Conservation (phyloP, 2,888 invertebrate species). For the Crematogaster levior region DNA sequence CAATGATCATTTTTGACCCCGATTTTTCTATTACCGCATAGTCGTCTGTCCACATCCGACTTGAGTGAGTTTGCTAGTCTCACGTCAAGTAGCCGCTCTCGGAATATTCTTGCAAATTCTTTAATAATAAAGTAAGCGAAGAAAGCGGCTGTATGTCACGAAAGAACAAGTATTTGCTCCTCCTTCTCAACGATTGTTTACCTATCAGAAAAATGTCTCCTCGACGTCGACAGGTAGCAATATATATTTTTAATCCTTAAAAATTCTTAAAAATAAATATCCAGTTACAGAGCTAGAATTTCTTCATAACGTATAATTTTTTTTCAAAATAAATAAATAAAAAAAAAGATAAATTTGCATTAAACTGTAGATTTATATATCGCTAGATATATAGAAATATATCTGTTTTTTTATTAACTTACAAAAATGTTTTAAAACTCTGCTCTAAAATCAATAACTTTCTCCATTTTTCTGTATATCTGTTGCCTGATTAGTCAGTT, state of each 20-base stretch:
- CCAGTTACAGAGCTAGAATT: neutral
- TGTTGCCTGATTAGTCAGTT: neutral
- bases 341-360: neutral
- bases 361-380: neutral
- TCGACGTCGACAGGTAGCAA: neutral
- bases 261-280: neutral
- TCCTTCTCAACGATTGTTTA: neutral
- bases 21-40: constrained; percentile 62
- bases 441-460: constrained; percentile 22
- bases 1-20: constrained; percentile 64
- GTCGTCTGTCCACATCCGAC: constrained; percentile 38
- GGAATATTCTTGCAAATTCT: constrained; percentile 18
- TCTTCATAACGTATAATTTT: neutral
- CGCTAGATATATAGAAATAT: neutral
- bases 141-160: neutral
- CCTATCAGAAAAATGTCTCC: neutral
- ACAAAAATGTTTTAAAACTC: neutral
- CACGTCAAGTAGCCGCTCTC: constrained; percentile 9
- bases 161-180: constrained; percentile 3
- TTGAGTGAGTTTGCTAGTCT: constrained; percentile 30
- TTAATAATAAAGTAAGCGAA: constrained; percentile 2
- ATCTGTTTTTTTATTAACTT: constrained; percentile 1
- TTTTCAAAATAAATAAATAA: neutral
- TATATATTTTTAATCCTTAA: neutral
- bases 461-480: neutral